phyloP scores from a whole-genome alignment of 2,888 invertebrate genomes.

The Drosophila mulleri region DNA sequence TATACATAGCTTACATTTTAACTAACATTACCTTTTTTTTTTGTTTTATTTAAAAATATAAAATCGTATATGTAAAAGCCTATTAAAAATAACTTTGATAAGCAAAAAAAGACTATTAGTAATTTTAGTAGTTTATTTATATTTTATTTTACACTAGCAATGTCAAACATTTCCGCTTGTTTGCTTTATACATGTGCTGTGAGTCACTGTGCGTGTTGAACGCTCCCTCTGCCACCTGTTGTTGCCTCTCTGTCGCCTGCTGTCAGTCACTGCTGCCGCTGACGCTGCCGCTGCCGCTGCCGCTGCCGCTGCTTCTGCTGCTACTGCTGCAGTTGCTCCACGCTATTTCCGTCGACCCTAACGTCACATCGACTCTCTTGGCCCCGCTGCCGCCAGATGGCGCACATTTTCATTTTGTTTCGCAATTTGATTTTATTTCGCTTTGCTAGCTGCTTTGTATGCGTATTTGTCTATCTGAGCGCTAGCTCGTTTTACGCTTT shows the following conservation, averaged over 20 bases:
- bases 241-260: slow-evolving; percentile 31
- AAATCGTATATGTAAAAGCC: too few relatives aligned
- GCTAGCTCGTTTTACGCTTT: slow-evolving; percentile 51
- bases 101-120: not conserved
- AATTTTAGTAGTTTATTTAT: not conserved
- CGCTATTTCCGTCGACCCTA: slow-evolving; percentile 37
- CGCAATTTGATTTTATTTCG: slow-evolving; percentile 67
- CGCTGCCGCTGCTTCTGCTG: not conserved
- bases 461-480: slow-evolving; percentile 19
- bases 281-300: not conserved
- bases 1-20: too few relatives aligned
- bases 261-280: slow-evolving; percentile 22
- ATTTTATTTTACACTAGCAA: not conserved
- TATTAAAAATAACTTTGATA: too few relatives aligned
- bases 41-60: too few relatives aligned
- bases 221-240: slow-evolving; percentile 62
- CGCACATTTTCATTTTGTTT: slow-evolving; percentile 51
- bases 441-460: slow-evolving; percentile 44
- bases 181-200: not conserved
- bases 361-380: slow-evolving; percentile 6
- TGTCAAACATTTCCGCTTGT: not conserved
- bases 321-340: slow-evolving; percentile 40
- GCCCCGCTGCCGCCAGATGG: slow-evolving; percentile 39
- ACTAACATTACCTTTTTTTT: too few relatives aligned
- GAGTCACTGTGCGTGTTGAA: slow-evolving; percentile 33